A percentile compares a stretch with the other conserved stretches of the same genome.
Evolutionary conservation across 2,113 vertebrate species (phyloP).

Genomic region (Rhinopomastus cyanomelas): DNA sequence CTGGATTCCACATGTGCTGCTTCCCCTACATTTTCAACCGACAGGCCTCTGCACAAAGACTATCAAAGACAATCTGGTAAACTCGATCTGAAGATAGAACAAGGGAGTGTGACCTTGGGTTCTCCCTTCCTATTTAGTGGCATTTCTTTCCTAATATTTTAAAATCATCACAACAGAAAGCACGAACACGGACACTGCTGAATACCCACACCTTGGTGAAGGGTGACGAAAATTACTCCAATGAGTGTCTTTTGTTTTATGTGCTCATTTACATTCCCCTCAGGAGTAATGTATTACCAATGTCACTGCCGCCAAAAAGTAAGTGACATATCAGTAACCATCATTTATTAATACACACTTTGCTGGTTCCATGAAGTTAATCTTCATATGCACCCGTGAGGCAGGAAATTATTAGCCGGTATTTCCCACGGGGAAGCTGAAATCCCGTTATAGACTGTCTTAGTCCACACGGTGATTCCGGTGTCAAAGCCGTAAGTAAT

Average conservation of each 20-base stretch:
- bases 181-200: background rate
- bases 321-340: background rate
- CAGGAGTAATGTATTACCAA: background rate
- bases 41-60: background rate
- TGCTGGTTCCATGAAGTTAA: constrained; percentile 30
- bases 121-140: background rate
- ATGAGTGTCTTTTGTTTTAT: background rate
- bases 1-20: background rate
- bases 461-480: background rate
- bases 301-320: background rate
- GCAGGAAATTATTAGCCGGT: background rate
- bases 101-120: background rate
- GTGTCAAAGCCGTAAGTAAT: background rate
- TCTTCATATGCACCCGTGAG: background rate
- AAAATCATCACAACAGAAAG: background rate
- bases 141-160: background rate
- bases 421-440: background rate
- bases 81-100: background rate
- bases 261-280: constrained; percentile 28
- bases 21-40: background rate
- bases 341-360: constrained; percentile 51
- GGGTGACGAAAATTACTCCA: constrained; percentile 3
- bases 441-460: background rate
- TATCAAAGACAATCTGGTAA: background rate
- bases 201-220: background rate